Evolutionary conservation across 2,797 vertebrate species (phyloP).

Genomic region (Galago senegalensis): DNA sequence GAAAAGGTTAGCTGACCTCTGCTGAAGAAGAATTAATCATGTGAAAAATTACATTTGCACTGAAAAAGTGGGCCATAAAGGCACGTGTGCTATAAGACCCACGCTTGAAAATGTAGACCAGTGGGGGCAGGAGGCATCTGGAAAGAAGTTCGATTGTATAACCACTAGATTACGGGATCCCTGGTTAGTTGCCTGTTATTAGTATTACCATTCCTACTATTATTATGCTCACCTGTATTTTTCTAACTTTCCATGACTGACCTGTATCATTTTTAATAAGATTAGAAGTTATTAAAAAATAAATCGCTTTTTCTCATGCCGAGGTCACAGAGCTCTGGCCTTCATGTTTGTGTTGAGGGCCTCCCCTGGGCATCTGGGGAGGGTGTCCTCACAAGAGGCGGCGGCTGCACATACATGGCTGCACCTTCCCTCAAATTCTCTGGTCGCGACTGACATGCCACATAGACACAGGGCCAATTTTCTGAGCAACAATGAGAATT

Average conservation of each 20-base stretch:
- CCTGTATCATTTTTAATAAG: background rate
- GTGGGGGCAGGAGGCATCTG: fast-evolving
- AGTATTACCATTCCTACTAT: background rate
- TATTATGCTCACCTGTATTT: background rate
- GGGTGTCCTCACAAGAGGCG: background rate
- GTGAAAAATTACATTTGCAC: background rate
- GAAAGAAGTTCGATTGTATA: fast-evolving
- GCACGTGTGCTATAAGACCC: fast-evolving
- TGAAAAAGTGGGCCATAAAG: background rate
- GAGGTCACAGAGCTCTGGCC: background rate
- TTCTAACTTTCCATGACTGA: background rate
- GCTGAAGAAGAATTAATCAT: background rate
- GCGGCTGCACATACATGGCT: fast-evolving
- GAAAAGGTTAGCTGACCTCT: background rate
- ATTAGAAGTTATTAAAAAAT: background rate
- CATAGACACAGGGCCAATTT: too few relatives aligned
- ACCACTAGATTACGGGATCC: fast-evolving
- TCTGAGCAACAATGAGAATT: background rate
- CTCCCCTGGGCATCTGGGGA: background rate
- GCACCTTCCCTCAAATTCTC: background rate
- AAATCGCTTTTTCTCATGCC: background rate
- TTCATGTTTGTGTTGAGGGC: background rate
- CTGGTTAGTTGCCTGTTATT: background rate
- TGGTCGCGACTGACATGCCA: too few relatives aligned
- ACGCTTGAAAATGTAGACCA: fast-evolving